phyloP scores from a whole-genome alignment of 2,888 invertebrate genomes.

The Ellobium chinense region DNA sequence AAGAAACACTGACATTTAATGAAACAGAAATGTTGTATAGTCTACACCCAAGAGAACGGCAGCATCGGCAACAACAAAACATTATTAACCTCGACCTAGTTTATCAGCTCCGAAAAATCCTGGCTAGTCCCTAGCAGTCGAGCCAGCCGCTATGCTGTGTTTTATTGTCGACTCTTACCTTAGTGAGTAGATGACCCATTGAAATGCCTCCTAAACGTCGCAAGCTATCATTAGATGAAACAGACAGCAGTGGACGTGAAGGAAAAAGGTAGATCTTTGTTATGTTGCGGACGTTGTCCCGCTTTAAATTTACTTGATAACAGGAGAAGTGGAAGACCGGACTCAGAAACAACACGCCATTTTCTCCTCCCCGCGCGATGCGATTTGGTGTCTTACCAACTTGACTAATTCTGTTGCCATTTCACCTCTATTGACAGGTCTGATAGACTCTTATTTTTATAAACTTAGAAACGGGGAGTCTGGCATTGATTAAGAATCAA shows the following conservation, averaged over 20 bases:
- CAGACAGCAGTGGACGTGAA: conserved; percentile 56
- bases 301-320: too few relatives aligned
- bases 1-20: too few relatives aligned
- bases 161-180: background rate
- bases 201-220: conserved; percentile 69
- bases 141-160: background rate
- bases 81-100: background rate
- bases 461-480: too few relatives aligned
- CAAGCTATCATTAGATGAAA: conserved; percentile 65
- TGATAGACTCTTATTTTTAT: too few relatives aligned
- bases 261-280: conserved; percentile 54
- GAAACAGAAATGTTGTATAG: too few relatives aligned
- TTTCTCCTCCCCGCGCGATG: background rate
- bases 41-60: too few relatives aligned
- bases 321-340: background rate
- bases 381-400: background rate
- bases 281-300: background rate
- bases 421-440: too few relatives aligned
- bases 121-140: conserved; percentile 27
- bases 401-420: background rate
- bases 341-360: too few relatives aligned
- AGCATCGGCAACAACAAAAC: background rate
- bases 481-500: too few relatives aligned
- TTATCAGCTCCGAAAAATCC: background rate
- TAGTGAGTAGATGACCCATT: background rate